phyloP scores from a whole-genome alignment of 2,888 invertebrate genomes.

The Napeogenes sylphis region DNA sequence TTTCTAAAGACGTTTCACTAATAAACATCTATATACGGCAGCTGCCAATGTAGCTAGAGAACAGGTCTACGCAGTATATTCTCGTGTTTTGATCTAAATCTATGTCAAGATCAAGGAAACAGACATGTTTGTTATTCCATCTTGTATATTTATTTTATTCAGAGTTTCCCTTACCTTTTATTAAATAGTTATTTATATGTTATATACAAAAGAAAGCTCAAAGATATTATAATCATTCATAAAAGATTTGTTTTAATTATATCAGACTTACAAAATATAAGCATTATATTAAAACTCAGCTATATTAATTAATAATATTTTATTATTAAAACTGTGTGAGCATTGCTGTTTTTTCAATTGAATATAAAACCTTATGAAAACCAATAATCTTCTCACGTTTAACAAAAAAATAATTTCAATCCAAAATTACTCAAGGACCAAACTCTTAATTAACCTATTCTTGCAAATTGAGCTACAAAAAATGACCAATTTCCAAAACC shows the following conservation, averaged over 20 bases:
- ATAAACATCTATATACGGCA: conserved; percentile 38
- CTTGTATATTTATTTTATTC: conserved; percentile 46
- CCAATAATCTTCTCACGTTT: too few relatives aligned
- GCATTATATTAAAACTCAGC: too few relatives aligned
- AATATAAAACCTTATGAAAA: too few relatives aligned
- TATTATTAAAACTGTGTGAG: too few relatives aligned
- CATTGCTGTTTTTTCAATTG: too few relatives aligned
- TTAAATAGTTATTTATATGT: neutral
- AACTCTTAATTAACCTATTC: conserved; percentile 1
- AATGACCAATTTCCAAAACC: conserved; percentile 24
- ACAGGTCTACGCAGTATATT: conserved; percentile 66
- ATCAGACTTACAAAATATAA: too few relatives aligned
- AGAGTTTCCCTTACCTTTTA: conserved; percentile 42
- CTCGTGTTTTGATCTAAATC: conserved; percentile 54
- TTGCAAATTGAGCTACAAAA: conserved; percentile 19
- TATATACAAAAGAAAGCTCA: neutral
- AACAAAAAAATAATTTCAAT: too few relatives aligned
- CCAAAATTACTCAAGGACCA: neutral
- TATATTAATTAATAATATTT: too few relatives aligned
- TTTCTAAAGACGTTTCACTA: conserved; percentile 13
- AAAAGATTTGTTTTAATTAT: too few relatives aligned
- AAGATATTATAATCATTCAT: too few relatives aligned
- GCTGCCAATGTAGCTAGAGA: conserved; percentile 42
- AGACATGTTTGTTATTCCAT: conserved; percentile 62
- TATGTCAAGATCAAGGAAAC: conserved; percentile 74